Conservation (phyloP, 2,888 invertebrate species). For the Anorthoa munda region DNA sequence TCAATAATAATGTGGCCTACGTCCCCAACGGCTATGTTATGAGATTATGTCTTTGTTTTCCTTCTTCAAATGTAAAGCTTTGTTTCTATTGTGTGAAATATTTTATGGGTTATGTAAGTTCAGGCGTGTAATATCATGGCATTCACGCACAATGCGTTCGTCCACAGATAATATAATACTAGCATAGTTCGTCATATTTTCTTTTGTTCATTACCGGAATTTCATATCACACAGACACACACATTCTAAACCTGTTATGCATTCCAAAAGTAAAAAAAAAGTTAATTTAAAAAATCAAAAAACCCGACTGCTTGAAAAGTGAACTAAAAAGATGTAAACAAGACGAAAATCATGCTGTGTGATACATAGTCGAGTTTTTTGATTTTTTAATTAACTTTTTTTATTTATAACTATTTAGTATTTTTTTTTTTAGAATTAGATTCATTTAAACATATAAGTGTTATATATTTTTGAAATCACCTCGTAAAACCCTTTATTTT, state of each 20-base stretch:
- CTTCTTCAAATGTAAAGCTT: slow-evolving; percentile 36
- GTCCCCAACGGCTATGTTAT: slow-evolving; percentile 27
- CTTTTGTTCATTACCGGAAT: slow-evolving; percentile 25
- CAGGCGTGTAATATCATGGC: slow-evolving; percentile 21
- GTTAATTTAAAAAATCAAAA: too few species aligned
- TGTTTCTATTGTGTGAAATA: slow-evolving; percentile 56
- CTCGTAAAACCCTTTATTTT: too few species aligned
- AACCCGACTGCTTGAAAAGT: too few species aligned
- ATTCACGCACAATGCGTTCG: slow-evolving; percentile 25
- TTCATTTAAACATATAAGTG: too few species aligned
- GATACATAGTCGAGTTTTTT: too few species aligned
- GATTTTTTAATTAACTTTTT: too few species aligned
- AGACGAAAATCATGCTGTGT: too few species aligned
- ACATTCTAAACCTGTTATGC: slow-evolving; percentile 8
- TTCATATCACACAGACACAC: not conserved
- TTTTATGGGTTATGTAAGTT: slow-evolving; percentile 56
- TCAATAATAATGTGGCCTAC: slow-evolving; percentile 23
- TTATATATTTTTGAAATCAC: too few species aligned
- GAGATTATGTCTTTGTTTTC: slow-evolving; percentile 44
- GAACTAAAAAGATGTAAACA: too few species aligned
- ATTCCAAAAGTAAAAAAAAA: not conserved
- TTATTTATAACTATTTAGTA: too few species aligned
- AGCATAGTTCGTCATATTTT: slow-evolving; percentile 35
- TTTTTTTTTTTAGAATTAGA: too few species aligned
- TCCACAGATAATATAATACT: too few species aligned